Evolutionary conservation across 2,113 vertebrate species (phyloP), one percentile per base, ranked within the genome.

Genomic region (Danionella cerebrum): DNA sequence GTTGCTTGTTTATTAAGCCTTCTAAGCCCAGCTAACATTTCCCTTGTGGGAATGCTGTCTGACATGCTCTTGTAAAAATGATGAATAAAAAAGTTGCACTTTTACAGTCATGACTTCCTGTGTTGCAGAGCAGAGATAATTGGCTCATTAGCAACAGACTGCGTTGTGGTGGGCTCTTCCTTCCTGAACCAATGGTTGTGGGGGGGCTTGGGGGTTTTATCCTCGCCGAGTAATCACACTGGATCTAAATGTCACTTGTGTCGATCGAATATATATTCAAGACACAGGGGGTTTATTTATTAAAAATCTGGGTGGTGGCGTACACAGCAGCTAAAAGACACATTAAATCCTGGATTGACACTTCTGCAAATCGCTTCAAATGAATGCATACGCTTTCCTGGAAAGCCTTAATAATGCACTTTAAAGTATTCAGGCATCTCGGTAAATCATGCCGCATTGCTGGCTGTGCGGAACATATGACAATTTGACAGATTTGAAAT

Each of bases 111-210:
- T 19, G 55, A 10, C 64, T 70, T 71, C 55, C 72, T 67, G 68
- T 67, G 73, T 71, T 67, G 73, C 63, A 57, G 48, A 36, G 63
- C 68, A 63, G 55, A 70, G 73, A 75, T 71, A 75, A 75, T 75
- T 75, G 73, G 73, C 70, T 75, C 68, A 67, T 75, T 75, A 75
- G 68, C 29, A 39, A 54, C 42, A 64, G 51, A 42, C 48, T 63
- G 50, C 21, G 16, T 62, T 67, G 73, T 57, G 68, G 72, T 70
- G 47, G 72, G 50, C 35, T 67, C 73, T 75, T 75, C 68, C 68
- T 70, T 75, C 68, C 73, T 75, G 73, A 71, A 63, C 48, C 41
- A 48, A 62, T 24, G 65, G 55, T 70, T 19, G 19, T 53, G 25
- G n/a, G 22, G 48, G 41, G 73, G 55, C 70, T 58, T 71, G 24